phyloP scores from a whole-genome alignment of 2,113 vertebrate species.

The Haplotaxodon microlepis region DNA sequence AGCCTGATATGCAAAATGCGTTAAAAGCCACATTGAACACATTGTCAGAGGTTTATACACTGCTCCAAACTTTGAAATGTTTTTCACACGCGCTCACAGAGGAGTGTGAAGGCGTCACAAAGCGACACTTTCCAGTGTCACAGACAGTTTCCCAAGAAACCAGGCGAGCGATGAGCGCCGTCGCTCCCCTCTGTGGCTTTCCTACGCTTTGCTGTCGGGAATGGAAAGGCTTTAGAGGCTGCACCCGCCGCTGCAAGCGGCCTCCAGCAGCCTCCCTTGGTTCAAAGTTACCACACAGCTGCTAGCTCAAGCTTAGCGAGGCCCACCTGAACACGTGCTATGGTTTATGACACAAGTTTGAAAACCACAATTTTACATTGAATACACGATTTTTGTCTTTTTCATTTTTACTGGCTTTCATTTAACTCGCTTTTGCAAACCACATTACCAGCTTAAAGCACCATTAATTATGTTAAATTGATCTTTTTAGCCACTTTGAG shows the following conservation, averaged over 20 bases:
- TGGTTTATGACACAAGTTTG: neutral
- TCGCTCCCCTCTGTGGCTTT: slow-evolving; percentile 37
- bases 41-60: neutral
- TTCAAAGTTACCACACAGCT: slow-evolving; percentile 36
- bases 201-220: slow-evolving; percentile 29
- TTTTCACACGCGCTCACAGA: neutral
- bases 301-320: neutral
- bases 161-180: neutral
- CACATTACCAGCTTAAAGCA: neutral
- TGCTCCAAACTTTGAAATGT: slow-evolving; percentile 12
- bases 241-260: neutral
- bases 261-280: neutral
- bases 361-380: neutral
- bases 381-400: neutral
- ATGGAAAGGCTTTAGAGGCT: slow-evolving; percentile 37
- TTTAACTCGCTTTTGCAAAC: neutral
- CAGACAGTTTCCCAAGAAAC: slow-evolving; percentile 53
- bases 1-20: neutral
- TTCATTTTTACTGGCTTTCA: neutral
- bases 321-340: neutral
- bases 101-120: slow-evolving; percentile 30
- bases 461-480: neutral
- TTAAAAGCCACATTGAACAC: neutral
- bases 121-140: slow-evolving; percentile 46
- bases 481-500: neutral